Evolutionary conservation across 2,888 invertebrate species (phyloP).

Genomic region (Tachina grossa): DNA sequence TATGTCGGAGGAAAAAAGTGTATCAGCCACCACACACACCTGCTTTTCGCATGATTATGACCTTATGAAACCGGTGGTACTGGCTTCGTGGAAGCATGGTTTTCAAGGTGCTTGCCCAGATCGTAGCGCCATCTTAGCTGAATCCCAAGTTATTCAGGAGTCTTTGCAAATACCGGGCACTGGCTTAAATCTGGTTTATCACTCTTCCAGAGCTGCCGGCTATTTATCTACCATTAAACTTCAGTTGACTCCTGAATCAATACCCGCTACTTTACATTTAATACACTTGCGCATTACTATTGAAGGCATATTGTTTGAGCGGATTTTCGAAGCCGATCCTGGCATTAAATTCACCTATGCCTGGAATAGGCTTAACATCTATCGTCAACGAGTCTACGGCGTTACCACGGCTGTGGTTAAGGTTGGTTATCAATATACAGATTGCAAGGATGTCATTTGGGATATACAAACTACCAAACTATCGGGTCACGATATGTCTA

Average conservation of each 20-base stretch:
- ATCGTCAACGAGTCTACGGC: conserved; percentile 97
- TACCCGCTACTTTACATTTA: conserved; percentile 91
- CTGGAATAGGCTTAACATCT: conserved; percentile 98
- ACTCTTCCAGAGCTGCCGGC: conserved; percentile 96
- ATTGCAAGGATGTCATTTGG: conserved; percentile 97
- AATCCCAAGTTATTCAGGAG: conserved; percentile 97
- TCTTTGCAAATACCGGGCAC: conserved; percentile 97
- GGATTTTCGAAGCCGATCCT: conserved; percentile 97
- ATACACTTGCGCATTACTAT: conserved; percentile 96
- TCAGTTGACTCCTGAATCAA: conserved; percentile 92
- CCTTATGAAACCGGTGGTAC: conserved; percentile 94
- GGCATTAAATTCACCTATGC: conserved; percentile 98
- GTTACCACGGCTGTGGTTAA: conserved; percentile 96
- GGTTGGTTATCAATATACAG: conserved; percentile 97
- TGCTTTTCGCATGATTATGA: conserved; percentile 96
- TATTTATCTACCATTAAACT: conserved; percentile 96
- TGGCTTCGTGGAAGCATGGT: conserved; percentile 97
- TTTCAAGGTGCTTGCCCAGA: conserved; percentile 98
- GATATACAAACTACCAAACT: conserved; percentile 97
- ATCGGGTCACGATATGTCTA: conserved; percentile 98
- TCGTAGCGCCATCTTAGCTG: conserved; percentile 93
- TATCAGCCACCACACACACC: conserved; percentile 87
- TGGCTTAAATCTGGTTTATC: conserved; percentile 97
- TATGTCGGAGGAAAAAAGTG: conserved; percentile 90
- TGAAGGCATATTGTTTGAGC: conserved; percentile 96